phyloP scores from a whole-genome alignment of 2,888 invertebrate species.

The Lasioglossum morio region DNA sequence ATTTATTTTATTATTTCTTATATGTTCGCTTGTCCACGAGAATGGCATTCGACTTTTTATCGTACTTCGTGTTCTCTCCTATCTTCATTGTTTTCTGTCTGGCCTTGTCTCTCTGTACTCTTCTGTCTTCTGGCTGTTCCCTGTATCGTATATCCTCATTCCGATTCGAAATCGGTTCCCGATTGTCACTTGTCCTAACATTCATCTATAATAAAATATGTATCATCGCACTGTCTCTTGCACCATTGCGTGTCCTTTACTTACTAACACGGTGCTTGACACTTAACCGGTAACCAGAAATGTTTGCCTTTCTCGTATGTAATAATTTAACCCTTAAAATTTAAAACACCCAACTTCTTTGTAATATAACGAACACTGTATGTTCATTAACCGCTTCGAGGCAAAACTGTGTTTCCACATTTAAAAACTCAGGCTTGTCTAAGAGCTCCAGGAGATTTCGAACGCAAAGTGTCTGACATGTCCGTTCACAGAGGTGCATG shows the following conservation, averaged over 20 bases:
- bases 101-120: conserved; percentile 21
- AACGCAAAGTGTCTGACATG: neutral
- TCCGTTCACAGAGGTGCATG: neutral
- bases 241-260: conserved; percentile 1
- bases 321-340: neutral
- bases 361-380: neutral
- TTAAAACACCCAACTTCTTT: neutral
- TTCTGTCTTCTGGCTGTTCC: conserved; percentile 12
- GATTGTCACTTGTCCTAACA: neutral
- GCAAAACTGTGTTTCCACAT: conserved; percentile 30
- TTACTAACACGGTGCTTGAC: neutral
- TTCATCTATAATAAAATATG: neutral
- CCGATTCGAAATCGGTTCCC: conserved; percentile 17
- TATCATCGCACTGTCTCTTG: neutral
- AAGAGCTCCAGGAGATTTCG: neutral
- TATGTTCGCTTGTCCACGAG: conserved; percentile 39
- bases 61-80: conserved; percentile 35
- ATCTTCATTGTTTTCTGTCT: conserved; percentile 18
- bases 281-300: neutral
- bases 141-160: conserved; percentile 1
- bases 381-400: neutral
- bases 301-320: no score
- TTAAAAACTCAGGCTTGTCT: conserved; percentile 16
- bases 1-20: conserved; percentile 26
- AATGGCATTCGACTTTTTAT: conserved; percentile 20